These are phyloP conservation scores for Xylocopa sonorina DNA, from an alignment of 1,140 invertebrate genomes.

Conservation along the genomic window DNA sequence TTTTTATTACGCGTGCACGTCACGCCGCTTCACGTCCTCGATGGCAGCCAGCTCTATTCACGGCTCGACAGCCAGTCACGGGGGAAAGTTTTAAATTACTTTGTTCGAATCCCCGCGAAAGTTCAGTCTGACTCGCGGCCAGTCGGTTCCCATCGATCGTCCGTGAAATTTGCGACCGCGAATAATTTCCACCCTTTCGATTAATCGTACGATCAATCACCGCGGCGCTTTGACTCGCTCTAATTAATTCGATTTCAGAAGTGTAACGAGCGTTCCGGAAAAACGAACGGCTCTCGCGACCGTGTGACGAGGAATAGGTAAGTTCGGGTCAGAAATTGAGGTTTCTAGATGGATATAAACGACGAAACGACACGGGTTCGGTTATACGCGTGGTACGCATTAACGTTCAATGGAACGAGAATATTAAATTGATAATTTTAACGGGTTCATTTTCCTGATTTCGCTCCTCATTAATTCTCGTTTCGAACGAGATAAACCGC, in stretches of 20 bases:
- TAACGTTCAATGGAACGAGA: background rate
- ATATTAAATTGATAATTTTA: slow-evolving; percentile 8
- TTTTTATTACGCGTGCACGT: slow-evolving; percentile 62
- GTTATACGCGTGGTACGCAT: background rate
- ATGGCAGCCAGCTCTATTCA: slow-evolving; percentile 50
- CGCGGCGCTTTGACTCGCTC: background rate
- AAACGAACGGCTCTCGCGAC: background rate
- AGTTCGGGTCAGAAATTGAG: too few relatives aligned
- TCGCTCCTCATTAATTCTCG: slow-evolving; percentile 12
- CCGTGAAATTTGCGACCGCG: slow-evolving; percentile 4
- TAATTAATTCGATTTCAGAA: slow-evolving; percentile 6
- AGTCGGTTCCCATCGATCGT: background rate
- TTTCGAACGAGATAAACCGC: slow-evolving; percentile 10
- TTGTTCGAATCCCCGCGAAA: slow-evolving; percentile 48
- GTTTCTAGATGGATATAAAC: too few relatives aligned
- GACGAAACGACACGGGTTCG: too few relatives aligned
- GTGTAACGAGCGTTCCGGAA: background rate
- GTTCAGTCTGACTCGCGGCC: slow-evolving; percentile 21
- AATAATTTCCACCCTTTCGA: background rate
- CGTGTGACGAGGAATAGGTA: too few relatives aligned
- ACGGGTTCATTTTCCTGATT: background rate
- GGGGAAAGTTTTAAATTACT: slow-evolving; percentile 64
- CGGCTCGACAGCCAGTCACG: slow-evolving; percentile 40
- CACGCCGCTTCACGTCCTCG: slow-evolving; percentile 30
- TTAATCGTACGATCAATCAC: slow-evolving; percentile 1